Percentiles rank a stretch among this genome's conserved stretches.
These are phyloP conservation scores for Andrena hattorfiana DNA, from an alignment of 2,888 invertebrate genomes.

Conservation along the genomic window DNA sequence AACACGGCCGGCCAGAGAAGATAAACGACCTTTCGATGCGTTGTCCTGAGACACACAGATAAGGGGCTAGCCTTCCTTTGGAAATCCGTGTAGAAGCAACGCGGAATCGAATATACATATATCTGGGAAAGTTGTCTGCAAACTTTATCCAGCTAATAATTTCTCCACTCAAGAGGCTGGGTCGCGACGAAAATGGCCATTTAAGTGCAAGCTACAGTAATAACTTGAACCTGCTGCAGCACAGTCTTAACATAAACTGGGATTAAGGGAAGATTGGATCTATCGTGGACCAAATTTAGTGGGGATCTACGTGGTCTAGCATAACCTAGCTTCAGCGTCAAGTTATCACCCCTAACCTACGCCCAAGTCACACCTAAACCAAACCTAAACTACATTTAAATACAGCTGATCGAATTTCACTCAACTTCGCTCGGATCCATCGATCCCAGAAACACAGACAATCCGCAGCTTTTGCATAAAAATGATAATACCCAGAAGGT, in stretches of 20 bases:
- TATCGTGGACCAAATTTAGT: constrained; percentile 9
- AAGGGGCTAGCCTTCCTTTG: constrained; percentile 44
- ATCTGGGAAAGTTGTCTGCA: not conserved
- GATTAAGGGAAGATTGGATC: constrained; percentile 5
- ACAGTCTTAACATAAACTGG: constrained; percentile 13
- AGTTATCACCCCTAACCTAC: too few species aligned
- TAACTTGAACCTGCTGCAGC: not conserved
- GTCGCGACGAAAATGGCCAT: not conserved
- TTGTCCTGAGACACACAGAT: constrained; percentile 43
- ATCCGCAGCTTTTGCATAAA: not conserved
- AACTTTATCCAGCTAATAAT: not conserved
- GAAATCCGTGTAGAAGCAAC: constrained; percentile 8
- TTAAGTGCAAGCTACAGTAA: not conserved
- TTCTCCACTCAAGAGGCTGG: not conserved
- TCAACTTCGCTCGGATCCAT: not conserved
- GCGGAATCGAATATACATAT: not conserved
- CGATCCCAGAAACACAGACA: not conserved
- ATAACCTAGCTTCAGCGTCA: not conserved
- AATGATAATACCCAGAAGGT: constrained; percentile 16
- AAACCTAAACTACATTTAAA: too few species aligned
- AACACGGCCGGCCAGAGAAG: constrained; percentile 30
- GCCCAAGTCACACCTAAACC: too few species aligned
- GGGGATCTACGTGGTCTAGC: constrained; percentile 13
- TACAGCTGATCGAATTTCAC: not conserved
- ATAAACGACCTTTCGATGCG: constrained; percentile 59